Conservation (phyloP, 2,113 vertebrate species). For the Rattus norvegicus region DNA sequence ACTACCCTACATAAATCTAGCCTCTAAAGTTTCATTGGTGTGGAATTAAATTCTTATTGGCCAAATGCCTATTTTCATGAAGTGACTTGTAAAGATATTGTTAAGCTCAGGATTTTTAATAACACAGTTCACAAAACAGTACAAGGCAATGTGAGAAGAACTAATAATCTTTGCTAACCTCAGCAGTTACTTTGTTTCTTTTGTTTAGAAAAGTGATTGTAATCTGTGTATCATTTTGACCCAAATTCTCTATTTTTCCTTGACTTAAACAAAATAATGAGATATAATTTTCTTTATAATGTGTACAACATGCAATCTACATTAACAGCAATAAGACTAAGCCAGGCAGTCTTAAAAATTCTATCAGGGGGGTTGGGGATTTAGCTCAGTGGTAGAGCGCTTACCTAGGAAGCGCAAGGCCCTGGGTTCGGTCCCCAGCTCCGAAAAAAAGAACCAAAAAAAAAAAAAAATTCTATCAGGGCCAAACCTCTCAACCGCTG, state of each 20-base stretch:
- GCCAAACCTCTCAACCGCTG: too few relatives aligned
- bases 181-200: constrained; percentile 20
- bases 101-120: constrained; percentile 73
- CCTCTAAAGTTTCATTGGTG: constrained; percentile 83
- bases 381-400: too few relatives aligned
- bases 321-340: constrained; percentile 55
- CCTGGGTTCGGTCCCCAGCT: too few relatives aligned
- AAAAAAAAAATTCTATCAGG: not conserved
- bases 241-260: constrained; percentile 49
- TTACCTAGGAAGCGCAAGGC: too few relatives aligned
- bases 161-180: constrained; percentile 42
- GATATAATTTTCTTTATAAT: constrained; percentile 36
- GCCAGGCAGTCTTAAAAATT: constrained; percentile 2
- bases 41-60: constrained; percentile 86
- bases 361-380: too few relatives aligned
- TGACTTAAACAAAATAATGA: constrained; percentile 56
- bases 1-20: constrained; percentile 84
- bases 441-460: too few relatives aligned
- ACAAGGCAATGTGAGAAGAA: too few relatives aligned
- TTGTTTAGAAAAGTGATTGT: constrained; percentile 62
- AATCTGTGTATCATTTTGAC: not conserved
- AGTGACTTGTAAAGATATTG: constrained; percentile 79
- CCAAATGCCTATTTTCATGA: constrained; percentile 77
- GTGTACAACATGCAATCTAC: constrained; percentile 52
- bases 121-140: constrained; percentile 57